Base-by-base conservation (phyloP, 2,113 vertebrate species). In the Tragulus kanchil region DNA sequence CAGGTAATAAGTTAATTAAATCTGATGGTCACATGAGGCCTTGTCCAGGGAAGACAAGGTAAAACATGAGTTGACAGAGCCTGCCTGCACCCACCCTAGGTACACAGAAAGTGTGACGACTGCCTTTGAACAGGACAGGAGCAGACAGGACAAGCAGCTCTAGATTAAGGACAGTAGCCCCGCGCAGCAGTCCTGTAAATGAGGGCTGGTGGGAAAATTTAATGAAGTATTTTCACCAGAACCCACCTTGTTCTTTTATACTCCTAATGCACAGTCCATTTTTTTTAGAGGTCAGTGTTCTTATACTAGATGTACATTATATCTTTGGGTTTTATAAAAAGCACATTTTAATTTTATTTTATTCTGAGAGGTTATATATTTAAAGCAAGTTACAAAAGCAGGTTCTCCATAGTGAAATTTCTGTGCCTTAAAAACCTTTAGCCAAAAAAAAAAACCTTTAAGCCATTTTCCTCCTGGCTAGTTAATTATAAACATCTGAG, bases 381-480 rank as follows among this genome's bases (percentile, higher is more conserved):
- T 89, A 69, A 92, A 86, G 78, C 14, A 91, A 90, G 11, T 50
- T 75, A 71, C 52, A n/a, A 59, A 90, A 86, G 54, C 7, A 36
- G 3, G 17, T 81, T 48, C 50, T 96, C 12, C 28, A 85, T 73
- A 88, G 52, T 85, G 36, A 17, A 82, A 82, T 64, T 96, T 93
- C 26, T 96, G 19, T 85, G 26, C 71, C 21, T 90, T 90, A 61
- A 93, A 89, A 95, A 58, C 48, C 23, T 79, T 56, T 81, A 81
- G 28, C 36, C 36, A 36, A 36, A 36, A 36, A 36, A 36, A 36
- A 36, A 36, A 36, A 36, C 36, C 36, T 36, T 36, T 36, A 36
- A 36, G 36, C 36, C 36, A 73, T 93, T 93, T 81, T 71, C 48
- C n/a, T 69, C 56, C 69, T 71, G 71, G 45, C 9, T 90, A 90